These are phyloP conservation scores for Chrysogorgia sp. DNA, from an alignment of 92 coral and sea anemone genomes.

Conservation along the genomic window DNA sequence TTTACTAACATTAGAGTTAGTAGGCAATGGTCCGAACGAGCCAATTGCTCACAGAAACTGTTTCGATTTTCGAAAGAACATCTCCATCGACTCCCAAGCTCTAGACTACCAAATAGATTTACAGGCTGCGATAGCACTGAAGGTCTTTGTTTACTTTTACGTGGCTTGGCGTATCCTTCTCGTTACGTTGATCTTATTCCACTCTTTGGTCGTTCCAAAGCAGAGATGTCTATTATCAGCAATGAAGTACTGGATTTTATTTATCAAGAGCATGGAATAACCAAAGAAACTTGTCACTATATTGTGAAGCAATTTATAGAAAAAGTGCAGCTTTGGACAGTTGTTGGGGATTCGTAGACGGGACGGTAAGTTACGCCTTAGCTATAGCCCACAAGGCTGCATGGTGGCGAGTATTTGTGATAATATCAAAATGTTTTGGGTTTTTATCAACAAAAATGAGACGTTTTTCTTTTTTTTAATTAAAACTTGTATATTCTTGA, in stretches of 20 bases:
- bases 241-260: constrained; percentile 56
- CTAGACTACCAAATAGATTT: constrained; percentile 57
- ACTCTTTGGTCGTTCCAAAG: constrained; percentile 45
- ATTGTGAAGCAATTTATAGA: constrained; percentile 43
- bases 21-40: constrained; percentile 15
- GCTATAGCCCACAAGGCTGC: too few relatives aligned
- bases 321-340: constrained; percentile 51
- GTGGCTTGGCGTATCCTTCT: too few relatives aligned
- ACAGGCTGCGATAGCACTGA: constrained; percentile 64
- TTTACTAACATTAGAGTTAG: constrained; percentile 15
- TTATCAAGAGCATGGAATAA: constrained; percentile 41
- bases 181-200: constrained; percentile 59
- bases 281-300: too few relatives aligned
- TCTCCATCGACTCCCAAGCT: constrained; percentile 48
- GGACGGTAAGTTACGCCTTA: constrained; percentile 64
- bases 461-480: too few relatives aligned
- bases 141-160: too few relatives aligned
- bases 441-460: too few relatives aligned
- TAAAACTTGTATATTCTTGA: too few relatives aligned
- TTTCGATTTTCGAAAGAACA: constrained; percentile 52
- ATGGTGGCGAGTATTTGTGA: too few relatives aligned
- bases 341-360: too few relatives aligned
- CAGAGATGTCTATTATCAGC: constrained; percentile 54
- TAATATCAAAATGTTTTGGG: too few relatives aligned
- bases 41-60: constrained; percentile 55